Percentiles rank a stretch among this genome's conserved stretches.
These are phyloP conservation scores for Pangasius mekongensis DNA, from an alignment of 2,797 vertebrate genomes.

Conservation along the genomic window DNA sequence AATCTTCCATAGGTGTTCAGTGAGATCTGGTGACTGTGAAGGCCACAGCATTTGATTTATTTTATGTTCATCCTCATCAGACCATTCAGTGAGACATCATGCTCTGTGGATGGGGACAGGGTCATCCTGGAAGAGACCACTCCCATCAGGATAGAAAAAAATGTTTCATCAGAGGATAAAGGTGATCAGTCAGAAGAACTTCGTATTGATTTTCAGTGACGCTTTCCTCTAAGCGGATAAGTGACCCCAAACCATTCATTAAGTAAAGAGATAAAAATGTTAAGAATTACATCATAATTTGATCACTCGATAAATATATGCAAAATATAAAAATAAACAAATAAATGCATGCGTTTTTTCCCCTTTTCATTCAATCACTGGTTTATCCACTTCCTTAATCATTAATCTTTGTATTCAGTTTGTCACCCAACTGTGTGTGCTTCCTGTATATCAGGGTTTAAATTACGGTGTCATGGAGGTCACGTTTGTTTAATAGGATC, in stretches of 20 bases:
- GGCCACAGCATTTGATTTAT: background rate
- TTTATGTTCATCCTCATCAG: slow-evolving; percentile 5
- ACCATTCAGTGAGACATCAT: background rate
- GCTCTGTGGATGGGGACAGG: background rate
- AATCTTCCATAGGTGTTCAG: background rate
- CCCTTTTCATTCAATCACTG: background rate
- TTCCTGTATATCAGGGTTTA: slow-evolving; percentile 20
- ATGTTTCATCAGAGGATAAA: background rate
- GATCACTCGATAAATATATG: background rate
- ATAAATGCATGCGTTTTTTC: background rate
- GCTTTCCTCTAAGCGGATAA: background rate
- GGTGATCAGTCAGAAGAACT: background rate
- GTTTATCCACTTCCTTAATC: background rate
- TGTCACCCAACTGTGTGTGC: background rate
- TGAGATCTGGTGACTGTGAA: background rate
- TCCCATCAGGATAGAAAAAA: background rate
- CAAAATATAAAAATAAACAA: background rate
- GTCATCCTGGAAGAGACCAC: background rate
- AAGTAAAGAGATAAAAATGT: background rate
- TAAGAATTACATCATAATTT: background rate
- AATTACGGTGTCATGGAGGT: slow-evolving; percentile 21
- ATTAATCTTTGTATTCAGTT: background rate
- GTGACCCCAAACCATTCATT: too few species aligned
- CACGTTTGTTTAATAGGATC: slow-evolving; percentile 26
- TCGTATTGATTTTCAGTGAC: background rate